Evolutionary conservation across 1,140 invertebrate species (phyloP).

Genomic region (Saccostrea glomerata): DNA sequence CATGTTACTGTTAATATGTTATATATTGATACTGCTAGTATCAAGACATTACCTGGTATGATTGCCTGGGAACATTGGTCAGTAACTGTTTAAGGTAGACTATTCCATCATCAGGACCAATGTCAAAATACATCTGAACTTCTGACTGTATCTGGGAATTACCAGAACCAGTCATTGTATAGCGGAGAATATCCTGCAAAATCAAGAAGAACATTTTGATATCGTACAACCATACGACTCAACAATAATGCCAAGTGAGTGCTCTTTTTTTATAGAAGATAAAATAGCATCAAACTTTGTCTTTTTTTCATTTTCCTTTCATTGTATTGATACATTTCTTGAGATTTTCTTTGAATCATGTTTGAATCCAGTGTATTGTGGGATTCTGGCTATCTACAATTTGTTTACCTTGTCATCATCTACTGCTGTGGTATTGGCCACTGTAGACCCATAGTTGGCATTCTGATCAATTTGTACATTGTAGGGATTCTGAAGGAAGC

Average conservation of each 20-base stretch:
- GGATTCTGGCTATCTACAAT: too few species aligned
- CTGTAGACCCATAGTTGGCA: conserved; percentile 46
- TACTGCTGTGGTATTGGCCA: conserved; percentile 63
- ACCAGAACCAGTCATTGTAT: conserved; percentile 52
- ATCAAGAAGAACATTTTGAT: background rate
- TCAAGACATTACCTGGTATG: conserved; percentile 84
- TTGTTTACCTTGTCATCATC: conserved; percentile 68
- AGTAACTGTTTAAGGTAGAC: conserved; percentile 66
- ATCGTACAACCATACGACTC: background rate
- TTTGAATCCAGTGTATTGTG: too few species aligned
- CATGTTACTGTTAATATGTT: too few species aligned
- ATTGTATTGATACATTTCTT: too few species aligned
- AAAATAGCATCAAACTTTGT: too few species aligned
- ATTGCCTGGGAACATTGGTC: conserved; percentile 79
- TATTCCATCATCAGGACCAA: conserved; percentile 64
- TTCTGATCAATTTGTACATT: conserved; percentile 78
- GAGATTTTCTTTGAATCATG: too few species aligned
- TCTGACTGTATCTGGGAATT: background rate
- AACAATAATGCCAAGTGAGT: too few species aligned
- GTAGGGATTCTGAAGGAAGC: conserved; percentile 53
- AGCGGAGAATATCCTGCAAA: conserved; percentile 67
- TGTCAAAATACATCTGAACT: conserved; percentile 63
- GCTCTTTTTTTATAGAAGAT: too few species aligned
- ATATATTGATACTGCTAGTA: background rate
- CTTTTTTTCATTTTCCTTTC: too few species aligned